Conservation (phyloP, 2,888 invertebrate species). For the Nomada ruficornis region DNA sequence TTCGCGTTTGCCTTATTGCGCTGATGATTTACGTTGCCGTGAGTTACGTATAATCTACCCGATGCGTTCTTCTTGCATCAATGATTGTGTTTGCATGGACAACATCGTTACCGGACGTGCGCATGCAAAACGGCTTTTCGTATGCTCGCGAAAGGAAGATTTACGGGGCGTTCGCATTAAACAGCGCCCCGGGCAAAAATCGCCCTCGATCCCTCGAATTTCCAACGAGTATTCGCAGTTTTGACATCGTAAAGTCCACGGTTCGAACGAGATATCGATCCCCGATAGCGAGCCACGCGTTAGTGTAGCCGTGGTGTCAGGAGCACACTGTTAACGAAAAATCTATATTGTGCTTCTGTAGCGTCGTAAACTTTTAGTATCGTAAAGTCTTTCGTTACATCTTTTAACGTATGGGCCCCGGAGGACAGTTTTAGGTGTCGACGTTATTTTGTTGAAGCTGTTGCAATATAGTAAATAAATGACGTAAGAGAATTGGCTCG, state of each 20-base stretch:
- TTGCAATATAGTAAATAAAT: too few relatives aligned
- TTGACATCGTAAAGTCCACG: slow-evolving; percentile 35
- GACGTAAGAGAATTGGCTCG: too few relatives aligned
- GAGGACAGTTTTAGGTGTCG: not conserved
- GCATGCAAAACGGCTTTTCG: slow-evolving; percentile 57
- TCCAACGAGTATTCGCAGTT: slow-evolving; percentile 25
- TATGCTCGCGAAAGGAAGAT: slow-evolving; percentile 55
- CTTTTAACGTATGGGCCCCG: not conserved
- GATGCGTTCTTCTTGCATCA: slow-evolving; percentile 67
- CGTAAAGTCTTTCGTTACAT: not conserved
- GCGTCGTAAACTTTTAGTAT: not conserved
- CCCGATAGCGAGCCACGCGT: slow-evolving; percentile 43
- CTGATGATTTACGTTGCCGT: slow-evolving; percentile 61
- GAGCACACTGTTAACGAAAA: not conserved
- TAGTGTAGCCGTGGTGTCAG: not conserved
- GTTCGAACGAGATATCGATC: slow-evolving; percentile 46
- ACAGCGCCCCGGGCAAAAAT: slow-evolving; percentile 44
- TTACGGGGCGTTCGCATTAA: slow-evolving; percentile 58
- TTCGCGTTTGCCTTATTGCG: slow-evolving; percentile 23
- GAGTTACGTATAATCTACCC: slow-evolving; percentile 64
- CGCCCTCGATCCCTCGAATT: slow-evolving; percentile 45
- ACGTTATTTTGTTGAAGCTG: not conserved
- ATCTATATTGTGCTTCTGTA: not conserved
- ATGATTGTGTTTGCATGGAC: slow-evolving; percentile 65
- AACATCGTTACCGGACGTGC: slow-evolving; percentile 61